Conservation (phyloP, 2,797 vertebrate species). For the Molossus alvarezi region DNA sequence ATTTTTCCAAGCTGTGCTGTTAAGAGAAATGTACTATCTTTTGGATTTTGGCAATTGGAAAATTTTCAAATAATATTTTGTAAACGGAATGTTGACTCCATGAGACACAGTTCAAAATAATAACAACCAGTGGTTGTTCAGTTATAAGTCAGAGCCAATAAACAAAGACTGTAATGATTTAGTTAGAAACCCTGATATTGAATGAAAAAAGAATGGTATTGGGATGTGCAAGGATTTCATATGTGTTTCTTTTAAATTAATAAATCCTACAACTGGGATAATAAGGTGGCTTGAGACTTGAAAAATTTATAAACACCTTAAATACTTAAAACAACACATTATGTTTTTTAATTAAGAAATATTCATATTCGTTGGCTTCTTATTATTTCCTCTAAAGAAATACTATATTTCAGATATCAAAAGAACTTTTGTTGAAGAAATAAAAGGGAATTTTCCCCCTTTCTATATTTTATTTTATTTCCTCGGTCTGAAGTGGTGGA, state of each 20-base stretch:
- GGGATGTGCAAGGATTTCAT: background rate
- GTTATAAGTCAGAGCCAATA: background rate
- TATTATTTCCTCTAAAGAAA: conserved; percentile 30
- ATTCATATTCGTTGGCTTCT: background rate
- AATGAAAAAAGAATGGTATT: conserved; percentile 30
- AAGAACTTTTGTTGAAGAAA: conserved; percentile 12
- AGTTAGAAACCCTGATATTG: background rate
- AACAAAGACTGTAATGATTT: conserved; percentile 45
- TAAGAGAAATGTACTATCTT: conserved; percentile 47
- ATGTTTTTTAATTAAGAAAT: conserved; percentile 11
- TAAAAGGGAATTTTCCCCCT: background rate
- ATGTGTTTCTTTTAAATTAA: background rate
- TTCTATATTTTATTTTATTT: background rate
- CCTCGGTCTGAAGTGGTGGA: background rate
- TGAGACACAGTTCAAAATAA: conserved; percentile 46
- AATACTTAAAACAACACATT: background rate
- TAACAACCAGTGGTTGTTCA: background rate
- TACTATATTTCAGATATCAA: conserved; percentile 42
- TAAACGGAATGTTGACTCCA: conserved; percentile 30
- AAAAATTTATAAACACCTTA: background rate
- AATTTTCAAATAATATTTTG: conserved; percentile 58
- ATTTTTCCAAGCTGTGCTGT: conserved; percentile 8
- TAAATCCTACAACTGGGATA: background rate
- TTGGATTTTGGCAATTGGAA: conserved; percentile 6
- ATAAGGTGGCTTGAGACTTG: background rate